Evolutionary conservation across 2,888 invertebrate species (phyloP), one percentile per base, ranked within the genome.

Genomic region (Brachyptera risi): DNA sequence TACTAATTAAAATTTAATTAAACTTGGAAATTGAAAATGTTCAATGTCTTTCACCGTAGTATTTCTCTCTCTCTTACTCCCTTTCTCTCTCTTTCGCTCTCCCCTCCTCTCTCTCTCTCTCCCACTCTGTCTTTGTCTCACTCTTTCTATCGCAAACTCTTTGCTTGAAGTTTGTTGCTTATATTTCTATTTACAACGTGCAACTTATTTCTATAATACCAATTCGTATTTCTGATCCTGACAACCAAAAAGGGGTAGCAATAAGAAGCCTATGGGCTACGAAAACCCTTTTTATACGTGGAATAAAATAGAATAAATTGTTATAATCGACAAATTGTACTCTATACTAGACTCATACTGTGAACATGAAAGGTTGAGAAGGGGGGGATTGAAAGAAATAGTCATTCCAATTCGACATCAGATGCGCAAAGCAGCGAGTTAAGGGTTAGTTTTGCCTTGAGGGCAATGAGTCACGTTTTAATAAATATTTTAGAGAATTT

Each of bases 1-100:
- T 65, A 65, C 65, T 67, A 67, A 67, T 67, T 67, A 67, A 66
- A 66, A 66, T 66, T 65, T 67, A 66, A 67, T 67, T 67, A 67
- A 66, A 65, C 62, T 65, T 62, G 61, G 64, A 66, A 66, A 65
- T 65, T 65, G 63, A 61, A 66, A 65, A 65, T 63, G 64, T 65
- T 49, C 57, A 44, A 54, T 59, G 59, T 62, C 42, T 64, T 61
- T 57, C 58, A 60, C 23, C 58, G 17, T 56, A 37, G 24, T 51
- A 40, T 15, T 60, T 58, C 58, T 58, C 42, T 23, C 42, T 31
- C 49, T 24, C 38, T 61, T 23, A 51, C 51, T 50, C 37, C 59
- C 37, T 37, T 50, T 13, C 23, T 35, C 35, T 23, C 49, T 21
- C n/a, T n/a, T n/a, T n/a, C n/a, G n/a, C n/a, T n/a, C n/a, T n/a